Evolutionary conservation across 1,140 invertebrate genomes (phyloP).

Genomic region (Bilobella aurantiaca): DNA sequence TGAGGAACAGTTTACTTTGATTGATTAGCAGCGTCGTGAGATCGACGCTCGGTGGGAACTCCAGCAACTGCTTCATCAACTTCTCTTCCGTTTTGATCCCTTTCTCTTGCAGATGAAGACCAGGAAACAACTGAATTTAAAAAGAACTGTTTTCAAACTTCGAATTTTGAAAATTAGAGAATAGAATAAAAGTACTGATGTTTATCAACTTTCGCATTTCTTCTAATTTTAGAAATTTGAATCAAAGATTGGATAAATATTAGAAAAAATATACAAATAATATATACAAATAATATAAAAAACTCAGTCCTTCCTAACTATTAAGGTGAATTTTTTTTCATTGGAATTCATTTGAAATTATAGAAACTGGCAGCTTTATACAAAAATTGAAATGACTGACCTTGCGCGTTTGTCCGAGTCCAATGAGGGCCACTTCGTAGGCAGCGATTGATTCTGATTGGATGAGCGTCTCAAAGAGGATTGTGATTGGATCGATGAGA

Average conservation of each 20-base stretch:
- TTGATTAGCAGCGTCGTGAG: background rate
- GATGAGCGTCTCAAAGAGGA: background rate
- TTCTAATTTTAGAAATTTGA: no score
- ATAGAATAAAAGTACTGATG: no score
- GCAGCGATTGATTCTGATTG: background rate
- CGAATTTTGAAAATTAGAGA: no score
- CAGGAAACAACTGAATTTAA: background rate
- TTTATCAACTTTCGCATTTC: no score
- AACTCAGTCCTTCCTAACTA: no score
- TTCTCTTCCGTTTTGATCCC: background rate
- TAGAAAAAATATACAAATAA: no score
- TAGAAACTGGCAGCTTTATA: no score
- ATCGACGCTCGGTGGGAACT: background rate
- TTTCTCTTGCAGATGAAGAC: constrained; percentile 1
- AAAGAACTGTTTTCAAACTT: no score
- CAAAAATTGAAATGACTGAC: background rate
- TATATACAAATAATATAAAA: no score
- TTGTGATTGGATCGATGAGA: background rate
- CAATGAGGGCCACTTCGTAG: background rate
- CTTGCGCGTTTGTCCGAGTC: background rate
- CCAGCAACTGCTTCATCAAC: background rate
- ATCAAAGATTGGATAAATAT: no score
- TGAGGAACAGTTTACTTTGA: background rate
- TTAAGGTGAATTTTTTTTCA: no score
- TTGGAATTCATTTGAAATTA: no score